Evolutionary conservation across 2,797 vertebrate species (phyloP).

Genomic region (Macroramphosus scolopax): DNA sequence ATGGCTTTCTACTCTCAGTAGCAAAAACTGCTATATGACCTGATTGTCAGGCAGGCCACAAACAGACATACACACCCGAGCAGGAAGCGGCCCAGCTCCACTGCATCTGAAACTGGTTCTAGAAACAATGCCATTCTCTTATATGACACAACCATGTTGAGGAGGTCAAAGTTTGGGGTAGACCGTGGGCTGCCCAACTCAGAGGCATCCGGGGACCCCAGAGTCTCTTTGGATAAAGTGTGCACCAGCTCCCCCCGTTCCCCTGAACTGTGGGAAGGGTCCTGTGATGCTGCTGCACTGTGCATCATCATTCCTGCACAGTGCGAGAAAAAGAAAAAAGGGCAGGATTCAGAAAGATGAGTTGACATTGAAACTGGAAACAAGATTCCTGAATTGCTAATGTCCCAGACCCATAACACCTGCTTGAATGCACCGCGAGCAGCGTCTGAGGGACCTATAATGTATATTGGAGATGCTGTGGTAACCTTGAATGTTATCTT

Average conservation of each 20-base stretch:
- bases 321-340: conserved; percentile 2
- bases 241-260: conserved; percentile 67
- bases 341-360: too few species aligned
- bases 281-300: conserved; percentile 47
- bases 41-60: conserved; percentile 1
- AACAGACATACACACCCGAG: conserved; percentile 80
- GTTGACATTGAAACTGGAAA: too few species aligned
- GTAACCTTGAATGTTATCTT: too few species aligned
- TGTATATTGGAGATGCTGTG: too few species aligned
- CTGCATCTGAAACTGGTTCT: conserved; percentile 85
- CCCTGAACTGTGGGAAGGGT: conserved; percentile 52
- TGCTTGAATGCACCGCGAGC: too few species aligned
- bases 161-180: conserved; percentile 85
- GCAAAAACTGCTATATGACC: too few species aligned
- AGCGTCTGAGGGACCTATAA: too few species aligned
- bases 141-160: conserved; percentile 90
- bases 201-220: conserved; percentile 62
- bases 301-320: conserved; percentile 53
- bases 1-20: too few species aligned
- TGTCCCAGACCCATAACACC: too few species aligned
- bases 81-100: conserved; percentile 83
- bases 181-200: conserved; percentile 70
- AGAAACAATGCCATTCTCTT: conserved; percentile 90
- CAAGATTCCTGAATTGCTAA: too few species aligned
- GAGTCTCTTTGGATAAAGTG: conserved; percentile 63